Conservation (phyloP, 2,888 invertebrate genomes). For the Nymphalis urticae region DNA sequence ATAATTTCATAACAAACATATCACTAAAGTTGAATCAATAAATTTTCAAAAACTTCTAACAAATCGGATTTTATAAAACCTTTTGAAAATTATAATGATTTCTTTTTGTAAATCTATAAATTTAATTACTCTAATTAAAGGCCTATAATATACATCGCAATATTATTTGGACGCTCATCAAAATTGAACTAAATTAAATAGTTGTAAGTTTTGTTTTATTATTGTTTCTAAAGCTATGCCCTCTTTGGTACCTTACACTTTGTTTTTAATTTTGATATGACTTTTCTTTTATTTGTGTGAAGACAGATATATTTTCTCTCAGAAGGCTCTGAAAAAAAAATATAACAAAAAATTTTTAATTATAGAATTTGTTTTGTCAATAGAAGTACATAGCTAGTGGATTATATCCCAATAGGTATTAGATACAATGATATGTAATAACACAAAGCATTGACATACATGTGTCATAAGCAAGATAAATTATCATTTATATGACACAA, state of each 20-base stretch:
- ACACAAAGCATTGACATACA: no score
- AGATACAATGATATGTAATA: no score
- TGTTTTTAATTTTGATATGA: conserved; percentile 47
- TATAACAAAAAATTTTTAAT: background rate
- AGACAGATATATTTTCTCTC: conserved; percentile 45
- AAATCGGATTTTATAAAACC: no score
- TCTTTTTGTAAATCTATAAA: background rate
- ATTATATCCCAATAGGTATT: no score
- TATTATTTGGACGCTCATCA: conserved; percentile 32
- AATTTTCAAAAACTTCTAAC: no score
- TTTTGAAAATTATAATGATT: background rate
- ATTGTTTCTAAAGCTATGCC: conserved; percentile 44
- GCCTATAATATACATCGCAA: conserved; percentile 9
- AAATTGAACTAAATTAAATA: conserved; percentile 12
- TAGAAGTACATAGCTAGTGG: no score
- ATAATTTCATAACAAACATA: background rate
- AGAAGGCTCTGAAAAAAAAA: conserved; percentile 12
- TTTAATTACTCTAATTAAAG: background rate
- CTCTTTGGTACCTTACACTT: conserved; percentile 61
- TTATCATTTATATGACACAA: no score
- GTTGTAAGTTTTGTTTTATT: conserved; percentile 28
- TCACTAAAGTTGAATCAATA: background rate
- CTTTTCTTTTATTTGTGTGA: conserved; percentile 50
- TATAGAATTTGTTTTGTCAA: no score
- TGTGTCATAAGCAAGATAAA: no score